Evolutionary conservation across 2,113 vertebrate genomes (phyloP).

Genomic region (Mohoua ochrocephala): DNA sequence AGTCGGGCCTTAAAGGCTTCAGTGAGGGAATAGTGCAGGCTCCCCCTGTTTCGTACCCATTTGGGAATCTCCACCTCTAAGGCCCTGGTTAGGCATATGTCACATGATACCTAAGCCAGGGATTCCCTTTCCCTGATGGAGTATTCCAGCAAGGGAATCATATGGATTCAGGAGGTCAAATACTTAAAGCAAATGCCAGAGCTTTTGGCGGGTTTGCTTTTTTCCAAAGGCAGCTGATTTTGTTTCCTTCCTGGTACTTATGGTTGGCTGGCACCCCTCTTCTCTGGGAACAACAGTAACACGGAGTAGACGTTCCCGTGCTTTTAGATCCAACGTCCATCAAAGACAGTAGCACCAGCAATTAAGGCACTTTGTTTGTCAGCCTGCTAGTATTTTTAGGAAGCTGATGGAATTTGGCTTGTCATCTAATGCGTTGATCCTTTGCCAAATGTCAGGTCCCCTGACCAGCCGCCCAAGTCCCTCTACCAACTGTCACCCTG

Average conservation of each 20-base stretch:
- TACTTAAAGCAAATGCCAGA: neutral
- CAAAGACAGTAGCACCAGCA: neutral
- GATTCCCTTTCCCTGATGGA: neutral
- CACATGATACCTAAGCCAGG: neutral
- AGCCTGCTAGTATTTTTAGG: conserved; percentile 40
- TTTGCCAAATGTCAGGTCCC: conserved; percentile 9
- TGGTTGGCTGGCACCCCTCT: neutral
- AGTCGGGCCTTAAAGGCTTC: neutral
- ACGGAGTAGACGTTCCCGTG: neutral
- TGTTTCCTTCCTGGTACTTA: neutral
- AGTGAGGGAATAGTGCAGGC: neutral
- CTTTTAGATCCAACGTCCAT: neutral
- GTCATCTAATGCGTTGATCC: neutral
- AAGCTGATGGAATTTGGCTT: conserved; percentile 44
- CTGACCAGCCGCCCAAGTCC: neutral
- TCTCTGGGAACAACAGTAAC: neutral
- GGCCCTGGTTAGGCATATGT: neutral
- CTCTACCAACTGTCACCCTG: conserved; percentile 24
- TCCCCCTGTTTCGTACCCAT: neutral
- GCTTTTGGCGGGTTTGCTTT: neutral
- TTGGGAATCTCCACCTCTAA: neutral
- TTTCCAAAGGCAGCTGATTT: neutral
- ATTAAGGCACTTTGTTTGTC: neutral
- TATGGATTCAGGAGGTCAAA: neutral
- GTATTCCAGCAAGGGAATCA: neutral